phyloP scores from a whole-genome alignment of 2,797 vertebrate species.

The Iguana delicatissima region DNA sequence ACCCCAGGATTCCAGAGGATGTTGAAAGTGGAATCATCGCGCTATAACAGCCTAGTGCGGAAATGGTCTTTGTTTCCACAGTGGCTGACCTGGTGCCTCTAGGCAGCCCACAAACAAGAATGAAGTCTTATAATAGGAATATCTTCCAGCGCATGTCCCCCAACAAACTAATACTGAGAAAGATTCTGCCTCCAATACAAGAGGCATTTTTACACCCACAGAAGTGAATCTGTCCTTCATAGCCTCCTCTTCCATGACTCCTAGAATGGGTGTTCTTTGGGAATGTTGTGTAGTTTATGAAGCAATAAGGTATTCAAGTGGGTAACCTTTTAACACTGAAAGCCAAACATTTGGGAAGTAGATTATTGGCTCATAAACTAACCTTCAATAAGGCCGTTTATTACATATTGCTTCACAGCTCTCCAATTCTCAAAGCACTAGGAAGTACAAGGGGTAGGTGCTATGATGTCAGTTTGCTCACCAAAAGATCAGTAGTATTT shows the following conservation, averaged over 20 bases:
- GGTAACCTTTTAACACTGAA: not conserved
- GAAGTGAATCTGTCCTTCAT: not conserved
- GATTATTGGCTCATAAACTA: constrained; percentile 52
- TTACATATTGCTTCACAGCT: not conserved
- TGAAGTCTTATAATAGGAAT: too few relatives aligned
- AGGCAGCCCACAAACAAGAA: too few relatives aligned
- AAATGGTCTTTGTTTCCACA: too few relatives aligned
- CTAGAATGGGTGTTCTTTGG: not conserved
- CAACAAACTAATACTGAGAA: too few relatives aligned
- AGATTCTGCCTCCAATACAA: too few relatives aligned
- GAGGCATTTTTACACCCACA: not conserved
- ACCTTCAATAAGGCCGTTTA: not conserved
- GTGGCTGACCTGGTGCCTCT: too few relatives aligned
- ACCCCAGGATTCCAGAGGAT: too few relatives aligned
- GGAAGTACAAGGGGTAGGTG: not conserved
- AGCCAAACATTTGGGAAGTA: not conserved
- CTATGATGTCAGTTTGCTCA: not conserved
- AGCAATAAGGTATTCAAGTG: not conserved
- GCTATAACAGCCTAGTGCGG: too few relatives aligned
- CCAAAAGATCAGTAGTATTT: not conserved
- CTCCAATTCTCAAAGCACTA: constrained; percentile 63
- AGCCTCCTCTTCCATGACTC: not conserved
- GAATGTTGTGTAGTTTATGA: not conserved
- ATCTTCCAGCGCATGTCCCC: too few relatives aligned
- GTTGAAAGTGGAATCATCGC: too few relatives aligned